A percentile compares a stretch with the other conserved stretches of the same genome.
phyloP scores from a whole-genome alignment of 2,888 invertebrate genomes.

The Papilio protenor region DNA sequence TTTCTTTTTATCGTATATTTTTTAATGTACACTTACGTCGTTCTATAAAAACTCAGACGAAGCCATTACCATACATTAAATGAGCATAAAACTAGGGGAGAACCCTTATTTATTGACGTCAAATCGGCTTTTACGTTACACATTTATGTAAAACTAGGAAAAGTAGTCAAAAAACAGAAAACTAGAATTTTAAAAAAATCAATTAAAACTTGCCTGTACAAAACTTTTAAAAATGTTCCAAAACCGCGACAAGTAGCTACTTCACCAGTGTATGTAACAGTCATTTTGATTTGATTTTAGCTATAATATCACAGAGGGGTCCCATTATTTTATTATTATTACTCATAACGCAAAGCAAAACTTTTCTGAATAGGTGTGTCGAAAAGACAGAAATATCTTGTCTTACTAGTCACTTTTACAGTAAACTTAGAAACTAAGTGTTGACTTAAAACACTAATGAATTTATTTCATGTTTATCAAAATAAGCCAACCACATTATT shows the following conservation, averaged over 20 bases:
- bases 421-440: not conserved
- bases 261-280: slow-evolving; percentile 93
- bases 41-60: not conserved
- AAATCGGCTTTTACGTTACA: not conserved
- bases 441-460: not conserved
- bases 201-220: slow-evolving; percentile 86
- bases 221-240: slow-evolving; percentile 93
- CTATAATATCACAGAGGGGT: slow-evolving; percentile 41
- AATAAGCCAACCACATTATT: slow-evolving; percentile 22
- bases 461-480: slow-evolving; percentile 26
- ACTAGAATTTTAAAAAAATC: not conserved
- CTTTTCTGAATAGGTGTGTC: slow-evolving; percentile 23
- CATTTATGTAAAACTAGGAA: not conserved
- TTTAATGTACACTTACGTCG: not conserved
- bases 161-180: too few relatives aligned
- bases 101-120: not conserved
- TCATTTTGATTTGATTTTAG: slow-evolving; percentile 84
- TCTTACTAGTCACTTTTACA: not conserved
- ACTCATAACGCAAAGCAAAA: slow-evolving; percentile 6
- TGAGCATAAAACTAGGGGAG: not conserved
- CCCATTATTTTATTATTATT: too few relatives aligned
- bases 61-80: not conserved
- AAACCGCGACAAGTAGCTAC: slow-evolving; percentile 94
- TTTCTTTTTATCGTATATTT: not conserved
- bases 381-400: not conserved